These are phyloP conservation scores for Drosophila micromelanica DNA, from an alignment of 1,140 invertebrate genomes.

Conservation along the genomic window DNA sequence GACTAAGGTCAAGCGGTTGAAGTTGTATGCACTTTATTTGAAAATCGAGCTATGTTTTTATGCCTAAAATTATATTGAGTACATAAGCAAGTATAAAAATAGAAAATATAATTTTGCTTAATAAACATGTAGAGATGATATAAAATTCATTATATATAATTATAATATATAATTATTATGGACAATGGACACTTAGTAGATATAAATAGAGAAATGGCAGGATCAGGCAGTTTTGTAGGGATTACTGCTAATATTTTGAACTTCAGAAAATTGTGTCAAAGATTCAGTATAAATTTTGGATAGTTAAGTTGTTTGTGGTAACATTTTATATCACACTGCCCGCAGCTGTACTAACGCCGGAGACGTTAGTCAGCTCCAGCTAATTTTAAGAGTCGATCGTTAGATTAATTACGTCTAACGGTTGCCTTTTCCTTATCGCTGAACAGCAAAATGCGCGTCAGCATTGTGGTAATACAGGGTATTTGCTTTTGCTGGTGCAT, in stretches of 20 bases:
- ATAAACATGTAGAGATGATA: conserved; percentile 9
- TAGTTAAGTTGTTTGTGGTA: conserved; percentile 8
- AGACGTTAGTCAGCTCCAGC: conserved; percentile 23
- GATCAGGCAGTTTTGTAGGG: conserved; percentile 25
- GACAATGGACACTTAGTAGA: conserved; percentile 16
- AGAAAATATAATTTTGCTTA: conserved; percentile 4
- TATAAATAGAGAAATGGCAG: conserved; percentile 36
- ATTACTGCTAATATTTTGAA: conserved; percentile 1
- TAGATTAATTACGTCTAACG: conserved; percentile 61
- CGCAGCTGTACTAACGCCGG: conserved; percentile 10
- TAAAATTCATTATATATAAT: neutral
- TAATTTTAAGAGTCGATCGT: conserved; percentile 2
- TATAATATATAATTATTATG: conserved; percentile 4
- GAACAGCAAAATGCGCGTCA: conserved; percentile 93
- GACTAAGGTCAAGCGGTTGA: conserved; percentile 13
- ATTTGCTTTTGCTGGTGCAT: conserved; percentile 98
- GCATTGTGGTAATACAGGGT: conserved; percentile 96
- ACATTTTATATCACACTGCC: conserved; percentile 37
- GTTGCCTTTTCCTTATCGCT: conserved; percentile 84
- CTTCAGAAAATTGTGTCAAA: conserved; percentile 5
- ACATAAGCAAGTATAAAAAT: conserved; percentile 7
- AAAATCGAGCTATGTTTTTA: conserved; percentile 4
- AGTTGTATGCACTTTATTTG: conserved; percentile 13
- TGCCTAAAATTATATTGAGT: conserved; percentile 8
- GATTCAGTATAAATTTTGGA: neutral